Conservation (phyloP, 2,888 invertebrate species). For the Heteromyza rotundicornis region DNA sequence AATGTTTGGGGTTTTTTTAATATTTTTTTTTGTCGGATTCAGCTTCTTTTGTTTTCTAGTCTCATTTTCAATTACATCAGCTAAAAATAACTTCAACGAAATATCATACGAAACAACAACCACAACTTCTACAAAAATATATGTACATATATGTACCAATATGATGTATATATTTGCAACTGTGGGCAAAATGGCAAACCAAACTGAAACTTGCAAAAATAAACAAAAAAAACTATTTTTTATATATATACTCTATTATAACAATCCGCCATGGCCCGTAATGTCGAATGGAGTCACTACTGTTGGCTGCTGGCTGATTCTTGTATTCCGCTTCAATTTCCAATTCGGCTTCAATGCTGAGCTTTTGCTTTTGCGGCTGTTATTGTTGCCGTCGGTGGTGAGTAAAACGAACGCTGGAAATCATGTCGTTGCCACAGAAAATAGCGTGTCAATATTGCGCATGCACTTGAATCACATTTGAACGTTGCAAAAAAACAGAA, state of each 20-base stretch:
- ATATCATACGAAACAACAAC: background rate
- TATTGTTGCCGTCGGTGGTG: background rate
- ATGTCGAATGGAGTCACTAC: no score
- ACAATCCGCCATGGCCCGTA: background rate
- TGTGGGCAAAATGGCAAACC: no score
- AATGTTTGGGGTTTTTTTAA: background rate
- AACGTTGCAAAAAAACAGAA: slow-evolving; percentile 7
- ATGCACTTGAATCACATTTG: slow-evolving; percentile 15
- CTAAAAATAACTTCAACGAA: slow-evolving; percentile 1
- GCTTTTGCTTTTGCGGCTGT: background rate
- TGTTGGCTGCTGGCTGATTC: no score
- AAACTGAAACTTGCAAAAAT: background rate
- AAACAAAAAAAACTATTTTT: background rate
- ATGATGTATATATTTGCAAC: background rate
- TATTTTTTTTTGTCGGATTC: slow-evolving; percentile 1
- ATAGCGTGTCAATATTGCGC: slow-evolving; percentile 5
- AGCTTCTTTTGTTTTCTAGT: slow-evolving; percentile 2
- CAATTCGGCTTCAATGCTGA: background rate
- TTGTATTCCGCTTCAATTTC: background rate
- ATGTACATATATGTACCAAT: no score
- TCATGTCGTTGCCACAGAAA: no score
- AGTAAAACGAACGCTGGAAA: background rate
- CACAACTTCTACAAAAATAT: no score
- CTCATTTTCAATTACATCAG: slow-evolving; percentile 8
- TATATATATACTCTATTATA: slow-evolving; percentile 7